Percentiles rank a stretch among this genome's conserved stretches.
Evolutionary conservation across 2,797 vertebrate species (phyloP).

Genomic region (Chrysocyon brachyurus): DNA sequence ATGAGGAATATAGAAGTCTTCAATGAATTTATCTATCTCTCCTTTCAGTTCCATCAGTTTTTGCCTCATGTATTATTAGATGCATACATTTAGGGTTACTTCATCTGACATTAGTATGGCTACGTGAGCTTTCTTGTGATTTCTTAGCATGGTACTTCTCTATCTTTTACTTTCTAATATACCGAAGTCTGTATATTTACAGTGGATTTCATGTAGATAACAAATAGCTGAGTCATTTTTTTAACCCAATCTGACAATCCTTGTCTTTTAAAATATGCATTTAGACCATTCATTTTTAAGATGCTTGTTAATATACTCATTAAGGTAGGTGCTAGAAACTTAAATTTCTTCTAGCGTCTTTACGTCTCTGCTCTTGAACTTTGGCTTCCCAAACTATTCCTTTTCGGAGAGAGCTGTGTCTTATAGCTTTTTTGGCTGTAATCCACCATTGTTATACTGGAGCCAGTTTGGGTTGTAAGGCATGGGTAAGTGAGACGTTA

Average conservation of each 20-base stretch:
- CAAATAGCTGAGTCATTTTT: neutral
- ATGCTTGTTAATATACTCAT: neutral
- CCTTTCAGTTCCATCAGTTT: neutral
- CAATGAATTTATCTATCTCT: neutral
- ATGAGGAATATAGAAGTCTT: neutral
- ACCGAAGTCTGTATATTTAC: neutral
- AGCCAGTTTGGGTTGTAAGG: neutral
- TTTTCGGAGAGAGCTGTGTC: neutral
- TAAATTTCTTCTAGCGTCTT: neutral
- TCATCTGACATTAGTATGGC: neutral
- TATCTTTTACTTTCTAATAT: neutral
- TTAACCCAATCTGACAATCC: neutral
- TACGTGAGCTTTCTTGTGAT: neutral
- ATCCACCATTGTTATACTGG: too few species aligned
- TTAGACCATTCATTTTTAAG: neutral
- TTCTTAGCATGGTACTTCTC: neutral
- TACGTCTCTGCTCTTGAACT: neutral
- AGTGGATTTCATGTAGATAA: neutral
- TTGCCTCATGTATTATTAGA: neutral
- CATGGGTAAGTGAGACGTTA: neutral
- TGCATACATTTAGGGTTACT: neutral
- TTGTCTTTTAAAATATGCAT: neutral
- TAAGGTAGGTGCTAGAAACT: neutral
- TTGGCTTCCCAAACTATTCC: neutral
- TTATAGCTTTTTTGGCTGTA: neutral